Base-by-base conservation (phyloP, 2,113 vertebrate genomes). In the Brevimyrus niger region DNA sequence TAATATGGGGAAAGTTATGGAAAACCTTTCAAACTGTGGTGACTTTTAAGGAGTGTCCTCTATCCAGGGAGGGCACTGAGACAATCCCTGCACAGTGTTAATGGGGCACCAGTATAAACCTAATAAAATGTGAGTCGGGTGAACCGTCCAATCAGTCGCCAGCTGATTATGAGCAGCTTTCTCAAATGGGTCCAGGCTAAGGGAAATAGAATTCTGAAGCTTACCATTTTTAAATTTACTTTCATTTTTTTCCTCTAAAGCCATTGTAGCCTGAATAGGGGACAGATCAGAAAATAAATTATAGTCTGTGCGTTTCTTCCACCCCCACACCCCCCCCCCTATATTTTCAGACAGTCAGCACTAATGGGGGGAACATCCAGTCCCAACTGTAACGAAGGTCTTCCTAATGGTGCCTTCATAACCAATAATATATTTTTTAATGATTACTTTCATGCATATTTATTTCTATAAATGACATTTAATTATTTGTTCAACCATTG, bases 91-190 rank as follows among this genome's bases (percentile, higher is more conserved):
- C 13, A 42, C 85, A 50, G 8, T 42, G 4, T 84, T 80, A 80
- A 42, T 17, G 73, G 17, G 23, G 47, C 83, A 35, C 87, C 51
- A 23, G 27, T 42, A 61, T 91, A 94, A 95, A 94, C 94, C 92
- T 92, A 95, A 93, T 94, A 92, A 91, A 91, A 93, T 91, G 92
- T 92, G 93, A 91, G 88, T 91, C 80, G 88, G 48, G 69, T 93
- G 93, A 94, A 93, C 93, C 92, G 92, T 90, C 91, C 91, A 94
- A 94, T 96, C 94, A 92, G 93, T 93, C 93, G 93, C 88, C 44
- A 42, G 80, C 92, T 92, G 92, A 92, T 94, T 94, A 93, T 90
- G 88, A 27, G 55, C 89, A 88, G 91, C 92, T 91, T 91, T 91
- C 80, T 58, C 90, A 91, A 91, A 94, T 92, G 89, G 92, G 92